Base-by-base conservation (phyloP, 1,140 invertebrate species). In the Cyclina sinensis region DNA sequence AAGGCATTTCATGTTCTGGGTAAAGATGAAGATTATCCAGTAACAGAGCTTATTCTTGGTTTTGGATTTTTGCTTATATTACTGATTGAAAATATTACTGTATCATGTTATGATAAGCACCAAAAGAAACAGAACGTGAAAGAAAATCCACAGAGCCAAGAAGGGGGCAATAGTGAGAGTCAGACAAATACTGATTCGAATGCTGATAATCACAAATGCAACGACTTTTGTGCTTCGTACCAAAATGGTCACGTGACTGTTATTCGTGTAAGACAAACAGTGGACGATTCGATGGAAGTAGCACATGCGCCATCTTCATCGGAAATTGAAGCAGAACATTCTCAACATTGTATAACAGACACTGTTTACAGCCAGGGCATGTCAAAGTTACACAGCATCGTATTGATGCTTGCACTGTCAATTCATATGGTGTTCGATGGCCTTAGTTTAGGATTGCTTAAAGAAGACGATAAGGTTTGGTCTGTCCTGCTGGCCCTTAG, bases 401-500 rank as follows among this genome's bases (percentile, higher is more conserved):
- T 94, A 14, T 70, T 94, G 12, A 79, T 94, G 12, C 12, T 93
- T 14, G 93, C 93, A 18, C 76, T 94, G 43, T 93, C 92, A 1
- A 89, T 94, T 54, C 93, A 94, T 85, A 93, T 91, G 37, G 85
- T 94, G 46, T 94, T 94, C 89, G 94, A 94, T 37, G 94, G 94
- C 7, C 82, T 94, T 14, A 90, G 91, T 7, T 62, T 94, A 3
- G 94, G 93, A 0, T 83, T 94, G 9, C 90, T 92, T 86, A 78
- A 87, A 32, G 95, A 95, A 14, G 90, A 96, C 54, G 92, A 96
- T 1, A 96, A 97, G 95, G 97, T 98, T 95, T 96, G 97, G 62
- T 95, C 97, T 35, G 94, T 98, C 0, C 95, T 98, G 4, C 97
- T 96, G 5, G 97, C 93, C 43, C 84, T 94, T 32, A 76, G 91